A percentile compares a stretch with the other conserved stretches of the same genome.
Conservation (phyloP, 2,113 vertebrate species). For the Gymnarchus niloticus region DNA sequence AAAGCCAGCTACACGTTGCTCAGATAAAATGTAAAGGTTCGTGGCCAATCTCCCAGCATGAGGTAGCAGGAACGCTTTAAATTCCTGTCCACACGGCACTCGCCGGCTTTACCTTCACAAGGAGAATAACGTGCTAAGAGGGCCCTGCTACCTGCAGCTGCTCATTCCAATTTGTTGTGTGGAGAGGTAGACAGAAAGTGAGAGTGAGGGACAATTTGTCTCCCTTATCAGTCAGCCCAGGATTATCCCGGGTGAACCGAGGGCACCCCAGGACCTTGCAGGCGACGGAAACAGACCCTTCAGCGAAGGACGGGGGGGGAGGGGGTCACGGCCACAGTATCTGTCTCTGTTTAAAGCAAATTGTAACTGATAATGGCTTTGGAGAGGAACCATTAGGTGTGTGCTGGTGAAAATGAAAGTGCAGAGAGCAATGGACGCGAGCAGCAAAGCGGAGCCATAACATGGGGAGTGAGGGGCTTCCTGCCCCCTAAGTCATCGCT, state of each 20-base stretch:
- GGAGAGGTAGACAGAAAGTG: not conserved
- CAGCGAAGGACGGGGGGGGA: conserved; percentile 40
- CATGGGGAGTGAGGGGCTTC: conserved; percentile 23
- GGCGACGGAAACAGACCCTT: conserved; percentile 44
- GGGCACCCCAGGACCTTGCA: conserved; percentile 30
- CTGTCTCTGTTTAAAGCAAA: conserved; percentile 81
- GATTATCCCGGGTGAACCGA: conserved; percentile 20
- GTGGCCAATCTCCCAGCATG: not conserved
- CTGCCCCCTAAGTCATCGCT: conserved; percentile 26
- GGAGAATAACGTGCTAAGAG: not conserved
- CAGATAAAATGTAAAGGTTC: not conserved
- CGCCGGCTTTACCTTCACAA: not conserved
- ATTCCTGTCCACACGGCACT: not conserved
- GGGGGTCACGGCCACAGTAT: conserved; percentile 62
- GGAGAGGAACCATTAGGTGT: conserved; percentile 58
- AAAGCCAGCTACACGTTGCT: not conserved
- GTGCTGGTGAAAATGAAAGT: conserved; percentile 32
- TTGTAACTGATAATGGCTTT: conserved; percentile 70
- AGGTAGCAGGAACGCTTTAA: not conserved
- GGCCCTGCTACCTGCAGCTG: not conserved
- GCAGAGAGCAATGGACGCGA: conserved; percentile 25
- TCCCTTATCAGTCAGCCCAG: conserved; percentile 25
- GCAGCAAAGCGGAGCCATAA: not conserved
- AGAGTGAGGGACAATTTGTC: conserved; percentile 26
- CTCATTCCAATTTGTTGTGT: conserved; percentile 25